Conservation (phyloP, 2,113 vertebrate species). For the Serranochromis macrocephalus region DNA sequence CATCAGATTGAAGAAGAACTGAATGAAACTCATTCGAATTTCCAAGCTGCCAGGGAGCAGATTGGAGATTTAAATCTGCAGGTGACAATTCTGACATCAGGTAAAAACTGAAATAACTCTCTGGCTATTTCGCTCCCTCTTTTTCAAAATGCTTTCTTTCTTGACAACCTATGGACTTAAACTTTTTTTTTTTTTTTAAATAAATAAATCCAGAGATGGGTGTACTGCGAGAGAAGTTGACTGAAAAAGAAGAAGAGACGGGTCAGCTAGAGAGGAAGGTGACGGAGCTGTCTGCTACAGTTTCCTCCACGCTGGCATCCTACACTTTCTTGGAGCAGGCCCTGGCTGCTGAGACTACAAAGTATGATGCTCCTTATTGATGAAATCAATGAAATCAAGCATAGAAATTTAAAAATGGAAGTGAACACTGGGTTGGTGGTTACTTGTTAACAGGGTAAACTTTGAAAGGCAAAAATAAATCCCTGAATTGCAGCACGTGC, state of each 20-base stretch:
- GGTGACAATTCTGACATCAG: slow-evolving; percentile 67
- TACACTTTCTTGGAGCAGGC: slow-evolving; percentile 71
- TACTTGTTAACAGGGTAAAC: neutral
- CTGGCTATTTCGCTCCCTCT: neutral
- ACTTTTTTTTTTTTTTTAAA: accelerated
- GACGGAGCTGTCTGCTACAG: slow-evolving; percentile 64
- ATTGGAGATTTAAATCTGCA: slow-evolving; percentile 66
- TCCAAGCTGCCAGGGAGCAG: slow-evolving; percentile 56
- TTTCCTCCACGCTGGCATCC: slow-evolving; percentile 72
- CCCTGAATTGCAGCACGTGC: neutral
- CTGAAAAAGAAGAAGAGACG: slow-evolving; percentile 53
- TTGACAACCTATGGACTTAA: neutral
- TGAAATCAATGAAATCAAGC: neutral
- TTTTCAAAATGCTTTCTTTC: neutral
- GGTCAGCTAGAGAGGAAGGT: slow-evolving; percentile 61
- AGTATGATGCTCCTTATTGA: slow-evolving; percentile 40
- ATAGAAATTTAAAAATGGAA: neutral
- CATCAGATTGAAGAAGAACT: slow-evolving; percentile 59
- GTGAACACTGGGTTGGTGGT: neutral
- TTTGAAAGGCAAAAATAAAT: neutral
- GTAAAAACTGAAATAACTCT: slow-evolving; percentile 28
- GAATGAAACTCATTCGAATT: slow-evolving; percentile 16
- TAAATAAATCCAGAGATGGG: slow-evolving; percentile 61
- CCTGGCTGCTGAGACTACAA: slow-evolving; percentile 54
- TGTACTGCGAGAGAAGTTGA: slow-evolving; percentile 65